Evolutionary conservation across 2,113 vertebrate genomes (phyloP), one percentile per base, ranked within the genome.

Genomic region (Malurus melanocephalus): DNA sequence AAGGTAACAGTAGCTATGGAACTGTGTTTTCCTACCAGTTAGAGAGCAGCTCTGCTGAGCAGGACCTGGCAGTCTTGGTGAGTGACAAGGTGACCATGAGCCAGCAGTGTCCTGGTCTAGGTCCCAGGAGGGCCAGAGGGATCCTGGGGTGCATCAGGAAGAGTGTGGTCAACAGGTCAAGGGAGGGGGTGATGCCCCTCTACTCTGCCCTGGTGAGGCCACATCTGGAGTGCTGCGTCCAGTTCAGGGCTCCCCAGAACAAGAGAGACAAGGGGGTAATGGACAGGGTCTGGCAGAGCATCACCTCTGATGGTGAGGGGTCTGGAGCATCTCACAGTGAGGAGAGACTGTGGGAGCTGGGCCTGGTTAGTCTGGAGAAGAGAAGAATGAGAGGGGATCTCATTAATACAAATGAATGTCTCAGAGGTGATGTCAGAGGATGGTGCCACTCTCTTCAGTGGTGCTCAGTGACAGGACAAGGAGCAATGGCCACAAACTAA

Each of bases 391-490:
- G 60, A 33, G 4, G 6, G 5, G 11, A 43, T 43, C 13, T 57
- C 43, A 59, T 43, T 18, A 43, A 35, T 5, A 35, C 13, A 43
- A 20, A 48, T 33, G 13, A 48, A 35, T n/a, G 35, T 40, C 30
- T 14, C 43, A 24, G 35, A 65, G 13, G 7, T 42, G 30, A 16
- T 66, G 33, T 30, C 43, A 51, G 43, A 57, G 20, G 24, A 33
- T 26, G 24, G 43, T 49, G 43, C 33, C 11, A 65, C 10, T 14
- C 43, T 11, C 42, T 24, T 49, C 30, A 28, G 23, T 16, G 20
- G 16, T 49, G 30, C 24, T 10, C 51, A 57, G 20, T 30, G 33
- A 11, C 10, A 21, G 16, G 16, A 16, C 0, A 0, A 35, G 13
- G 20, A 51, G 7, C 30, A 66, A 16, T 7, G 13, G 30, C 35